Evolutionary conservation across 2,113 vertebrate species (phyloP).

Genomic region (Tonatia bakeri): DNA sequence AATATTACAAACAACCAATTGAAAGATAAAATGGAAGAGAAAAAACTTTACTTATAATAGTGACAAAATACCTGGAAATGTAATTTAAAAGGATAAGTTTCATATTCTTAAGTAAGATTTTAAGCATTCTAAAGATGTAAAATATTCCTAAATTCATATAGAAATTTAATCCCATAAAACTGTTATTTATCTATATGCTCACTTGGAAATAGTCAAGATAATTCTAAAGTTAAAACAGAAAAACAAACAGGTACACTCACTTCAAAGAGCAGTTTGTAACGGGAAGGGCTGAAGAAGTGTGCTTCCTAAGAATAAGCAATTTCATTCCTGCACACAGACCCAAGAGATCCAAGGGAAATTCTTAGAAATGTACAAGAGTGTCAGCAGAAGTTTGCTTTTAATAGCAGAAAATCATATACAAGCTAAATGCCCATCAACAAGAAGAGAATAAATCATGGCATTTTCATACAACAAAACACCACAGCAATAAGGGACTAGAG

Average conservation of each 20-base stretch:
- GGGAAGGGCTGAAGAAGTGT: neutral
- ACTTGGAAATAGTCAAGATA: neutral
- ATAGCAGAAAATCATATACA: neutral
- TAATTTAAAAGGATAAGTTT: neutral
- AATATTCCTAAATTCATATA: neutral
- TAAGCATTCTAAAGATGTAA: neutral
- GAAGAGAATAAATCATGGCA: neutral
- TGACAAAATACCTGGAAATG: neutral
- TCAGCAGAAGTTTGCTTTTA: neutral
- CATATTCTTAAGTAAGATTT: neutral
- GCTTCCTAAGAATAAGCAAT: neutral
- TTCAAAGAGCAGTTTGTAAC: neutral
- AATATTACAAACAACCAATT: neutral
- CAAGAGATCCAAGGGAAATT: neutral
- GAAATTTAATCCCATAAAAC: neutral
- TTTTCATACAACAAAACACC: conserved; percentile 16
- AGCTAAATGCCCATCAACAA: neutral
- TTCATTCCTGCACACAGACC: neutral
- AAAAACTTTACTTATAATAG: neutral
- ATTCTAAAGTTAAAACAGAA: neutral
- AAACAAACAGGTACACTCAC: neutral
- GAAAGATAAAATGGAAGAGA: neutral
- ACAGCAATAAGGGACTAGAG: neutral
- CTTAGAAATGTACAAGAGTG: neutral
- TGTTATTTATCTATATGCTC: neutral